A percentile compares a stretch with the other conserved stretches of the same genome.
These are phyloP conservation scores for Neoniphon sammara DNA, from an alignment of 2,797 vertebrate genomes.

Conservation along the genomic window DNA sequence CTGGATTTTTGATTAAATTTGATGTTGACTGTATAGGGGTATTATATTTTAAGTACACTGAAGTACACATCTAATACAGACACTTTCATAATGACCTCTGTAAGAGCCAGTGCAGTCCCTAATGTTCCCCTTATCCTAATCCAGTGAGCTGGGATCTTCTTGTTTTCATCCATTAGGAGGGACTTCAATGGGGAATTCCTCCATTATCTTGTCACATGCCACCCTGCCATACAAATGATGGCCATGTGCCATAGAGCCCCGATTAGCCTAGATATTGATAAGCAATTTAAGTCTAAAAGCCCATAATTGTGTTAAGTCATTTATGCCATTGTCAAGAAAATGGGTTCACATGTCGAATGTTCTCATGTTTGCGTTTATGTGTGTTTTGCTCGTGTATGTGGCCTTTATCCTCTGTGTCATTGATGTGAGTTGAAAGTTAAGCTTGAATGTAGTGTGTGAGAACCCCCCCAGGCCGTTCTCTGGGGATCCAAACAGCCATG, in stretches of 20 bases:
- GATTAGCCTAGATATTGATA: background rate
- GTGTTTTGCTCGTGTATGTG: conserved; percentile 15
- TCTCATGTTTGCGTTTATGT: background rate
- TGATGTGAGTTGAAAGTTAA: conserved; percentile 53
- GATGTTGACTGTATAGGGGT: background rate
- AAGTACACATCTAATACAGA: no score
- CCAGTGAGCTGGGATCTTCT: conserved; percentile 21
- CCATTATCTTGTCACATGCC: conserved; percentile 26
- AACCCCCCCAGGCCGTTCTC: conserved; percentile 49
- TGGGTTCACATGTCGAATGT: no score
- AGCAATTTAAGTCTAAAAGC: background rate
- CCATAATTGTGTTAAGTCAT: background rate
- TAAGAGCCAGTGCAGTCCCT: background rate
- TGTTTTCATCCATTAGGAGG: conserved; percentile 36
- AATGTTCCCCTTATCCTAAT: background rate
- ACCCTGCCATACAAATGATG: background rate
- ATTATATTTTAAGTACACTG: background rate
- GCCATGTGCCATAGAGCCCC: conserved; percentile 2
- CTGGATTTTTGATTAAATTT: conserved; percentile 6
- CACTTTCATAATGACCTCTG: no score
- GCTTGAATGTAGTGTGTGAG: conserved; percentile 40
- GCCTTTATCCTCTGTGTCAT: conserved; percentile 29
- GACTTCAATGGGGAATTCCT: conserved; percentile 50
- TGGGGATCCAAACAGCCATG: conserved; percentile 50
- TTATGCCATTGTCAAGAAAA: background rate